Conservation (phyloP, 2,113 vertebrate genomes). For the Felis chaus region DNA sequence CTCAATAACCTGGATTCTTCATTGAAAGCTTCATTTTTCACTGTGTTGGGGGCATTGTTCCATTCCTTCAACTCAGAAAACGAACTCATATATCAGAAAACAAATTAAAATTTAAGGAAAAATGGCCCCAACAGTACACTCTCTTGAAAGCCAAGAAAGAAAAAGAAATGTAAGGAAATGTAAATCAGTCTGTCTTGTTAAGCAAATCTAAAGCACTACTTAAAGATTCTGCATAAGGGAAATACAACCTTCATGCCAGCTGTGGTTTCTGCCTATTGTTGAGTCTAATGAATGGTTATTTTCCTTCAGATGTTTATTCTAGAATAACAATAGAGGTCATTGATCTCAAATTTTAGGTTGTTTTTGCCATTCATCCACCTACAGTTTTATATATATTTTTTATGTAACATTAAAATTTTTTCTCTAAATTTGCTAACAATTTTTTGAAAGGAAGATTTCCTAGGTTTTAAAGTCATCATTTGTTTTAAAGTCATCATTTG, state of each 20-base stretch:
- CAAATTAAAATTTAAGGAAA: constrained; percentile 68
- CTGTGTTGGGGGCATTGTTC: constrained; percentile 21
- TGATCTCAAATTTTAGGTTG: constrained; percentile 51
- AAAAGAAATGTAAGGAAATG: constrained; percentile 28
- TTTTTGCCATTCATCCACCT: constrained; percentile 57
- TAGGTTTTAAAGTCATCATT: background rate
- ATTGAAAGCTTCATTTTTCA: constrained; percentile 67
- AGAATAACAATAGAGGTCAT: constrained; percentile 60
- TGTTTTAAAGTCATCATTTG: constrained; percentile 21
- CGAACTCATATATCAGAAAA: constrained; percentile 51
- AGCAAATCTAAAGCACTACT: constrained; percentile 46
- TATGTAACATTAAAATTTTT: background rate
- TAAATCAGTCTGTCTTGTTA: constrained; percentile 59
- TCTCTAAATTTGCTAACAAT: constrained; percentile 24
- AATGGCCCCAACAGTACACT: constrained; percentile 28
- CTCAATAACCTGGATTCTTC: constrained; percentile 17
- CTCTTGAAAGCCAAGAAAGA: background rate
- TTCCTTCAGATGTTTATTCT: constrained; percentile 36
- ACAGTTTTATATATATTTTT: constrained; percentile 45
- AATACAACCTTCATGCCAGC: background rate
- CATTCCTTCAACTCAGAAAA: constrained; percentile 65
- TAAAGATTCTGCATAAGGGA: background rate
- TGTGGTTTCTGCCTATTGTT: constrained; percentile 2
- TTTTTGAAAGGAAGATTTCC: constrained; percentile 19
- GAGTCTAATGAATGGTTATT: constrained; percentile 43